phyloP scores from a whole-genome alignment of 1,140 invertebrate species.

The Antheraea mylitta region DNA sequence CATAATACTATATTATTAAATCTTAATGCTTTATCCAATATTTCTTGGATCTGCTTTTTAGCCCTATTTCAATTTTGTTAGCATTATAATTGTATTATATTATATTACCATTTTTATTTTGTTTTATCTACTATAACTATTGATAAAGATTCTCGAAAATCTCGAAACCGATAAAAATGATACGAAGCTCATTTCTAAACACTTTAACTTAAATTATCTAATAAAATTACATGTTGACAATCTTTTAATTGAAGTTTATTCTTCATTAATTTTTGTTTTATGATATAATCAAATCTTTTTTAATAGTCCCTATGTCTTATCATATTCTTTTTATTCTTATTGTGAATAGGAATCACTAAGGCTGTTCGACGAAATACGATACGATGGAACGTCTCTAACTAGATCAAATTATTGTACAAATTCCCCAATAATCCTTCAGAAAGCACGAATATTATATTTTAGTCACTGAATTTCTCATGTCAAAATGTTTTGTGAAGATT shows the following conservation, averaged over 20 bases:
- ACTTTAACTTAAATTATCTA: constrained; percentile 15
- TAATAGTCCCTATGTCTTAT: constrained; percentile 16
- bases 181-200: constrained; percentile 1
- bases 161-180: constrained; percentile 9
- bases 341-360: constrained; percentile 34
- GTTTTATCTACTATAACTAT: not conserved
- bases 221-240: constrained; percentile 13
- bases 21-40: not conserved
- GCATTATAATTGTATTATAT: not conserved
- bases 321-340: constrained; percentile 19
- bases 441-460: constrained; percentile 68
- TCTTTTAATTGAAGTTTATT: constrained; percentile 20
- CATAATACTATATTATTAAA: not conserved
- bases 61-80: not conserved
- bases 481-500: constrained; percentile 66
- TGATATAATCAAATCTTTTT: constrained; percentile 14
- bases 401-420: not conserved
- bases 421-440: not conserved
- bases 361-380: constrained; percentile 19
- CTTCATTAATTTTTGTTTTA: constrained; percentile 17
- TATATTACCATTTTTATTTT: not conserved
- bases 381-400: too few relatives aligned
- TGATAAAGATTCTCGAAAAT: not conserved
- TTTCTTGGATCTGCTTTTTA: not conserved
- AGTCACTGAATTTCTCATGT: constrained; percentile 56